phyloP scores from a whole-genome alignment of 2,888 invertebrate species.

The Eilema depressum region DNA sequence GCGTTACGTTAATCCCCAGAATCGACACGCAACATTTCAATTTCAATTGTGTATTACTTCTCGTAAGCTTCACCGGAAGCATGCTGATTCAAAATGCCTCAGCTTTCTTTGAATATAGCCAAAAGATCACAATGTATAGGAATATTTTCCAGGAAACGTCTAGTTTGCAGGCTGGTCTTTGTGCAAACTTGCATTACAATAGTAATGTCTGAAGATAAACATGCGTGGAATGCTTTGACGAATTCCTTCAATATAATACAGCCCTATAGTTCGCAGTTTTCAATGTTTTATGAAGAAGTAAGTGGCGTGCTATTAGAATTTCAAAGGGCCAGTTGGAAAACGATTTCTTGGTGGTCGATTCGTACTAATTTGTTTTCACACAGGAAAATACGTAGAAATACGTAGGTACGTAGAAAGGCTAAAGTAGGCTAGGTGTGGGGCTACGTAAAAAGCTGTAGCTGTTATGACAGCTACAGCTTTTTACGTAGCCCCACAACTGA shows the following conservation, averaged over 20 bases:
- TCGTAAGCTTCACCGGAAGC: conserved; percentile 49
- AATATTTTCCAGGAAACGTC: conserved; percentile 45
- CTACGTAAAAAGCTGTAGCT: no score
- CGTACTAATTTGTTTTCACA: not conserved
- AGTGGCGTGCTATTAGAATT: conserved; percentile 8
- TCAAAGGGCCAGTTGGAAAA: conserved; percentile 6
- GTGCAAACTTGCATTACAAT: conserved; percentile 33
- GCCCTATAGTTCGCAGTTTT: conserved; percentile 11
- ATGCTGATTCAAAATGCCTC: conserved; percentile 45
- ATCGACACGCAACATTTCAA: conserved; percentile 27
- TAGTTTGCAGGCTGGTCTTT: conserved; percentile 29
- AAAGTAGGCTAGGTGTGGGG: no score
- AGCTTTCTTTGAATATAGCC: conserved; percentile 37
- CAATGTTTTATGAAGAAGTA: conserved; percentile 15
- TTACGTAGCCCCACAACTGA: no score
- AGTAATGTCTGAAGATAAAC: conserved; percentile 20
- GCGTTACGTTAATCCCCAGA: not conserved
- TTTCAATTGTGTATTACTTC: conserved; percentile 41
- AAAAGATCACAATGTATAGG: conserved; percentile 34
- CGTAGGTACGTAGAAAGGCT: no score
- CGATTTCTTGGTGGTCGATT: not conserved
- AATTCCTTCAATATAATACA: conserved; percentile 21
- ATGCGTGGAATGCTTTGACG: conserved; percentile 30
- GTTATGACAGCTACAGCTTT: no score
- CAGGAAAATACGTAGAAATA: no score